These are phyloP conservation scores for Willowsia nigromaculata DNA, from an alignment of 2,888 invertebrate genomes.

Conservation along the genomic window DNA sequence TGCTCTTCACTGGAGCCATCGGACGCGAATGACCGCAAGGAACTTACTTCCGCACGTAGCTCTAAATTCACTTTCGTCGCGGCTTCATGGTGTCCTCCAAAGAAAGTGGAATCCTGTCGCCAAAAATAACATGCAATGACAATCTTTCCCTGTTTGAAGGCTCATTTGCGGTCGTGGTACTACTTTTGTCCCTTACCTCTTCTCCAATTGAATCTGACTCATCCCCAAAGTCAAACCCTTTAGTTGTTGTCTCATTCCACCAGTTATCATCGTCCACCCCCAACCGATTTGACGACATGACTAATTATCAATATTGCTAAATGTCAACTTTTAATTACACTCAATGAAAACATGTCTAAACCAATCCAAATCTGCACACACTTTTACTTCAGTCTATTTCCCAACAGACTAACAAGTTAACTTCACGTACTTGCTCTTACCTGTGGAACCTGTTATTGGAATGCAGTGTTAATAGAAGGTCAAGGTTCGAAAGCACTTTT, in stretches of 20 bases:
- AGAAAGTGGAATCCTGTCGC: slow-evolving; percentile 76
- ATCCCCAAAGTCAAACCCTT: slow-evolving; percentile 89
- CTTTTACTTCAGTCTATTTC: too few relatives aligned
- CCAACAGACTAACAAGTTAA: too few relatives aligned
- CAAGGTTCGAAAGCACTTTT: too few relatives aligned
- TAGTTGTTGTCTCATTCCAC: slow-evolving; percentile 86
- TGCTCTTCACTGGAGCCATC: slow-evolving; percentile 76
- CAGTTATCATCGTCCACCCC: slow-evolving; percentile 76
- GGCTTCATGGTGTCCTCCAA: slow-evolving; percentile 72
- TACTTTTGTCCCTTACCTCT: too few relatives aligned
- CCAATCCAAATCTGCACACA: too few relatives aligned
- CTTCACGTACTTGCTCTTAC: too few relatives aligned
- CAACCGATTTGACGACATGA: slow-evolving; percentile 74
- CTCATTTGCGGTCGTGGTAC: too few relatives aligned
- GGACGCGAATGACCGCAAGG: slow-evolving; percentile 76
- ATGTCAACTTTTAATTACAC: neutral
- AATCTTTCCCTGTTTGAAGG: too few relatives aligned
- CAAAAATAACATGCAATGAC: too few relatives aligned
- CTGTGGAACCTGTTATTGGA: too few relatives aligned
- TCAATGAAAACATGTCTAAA: too few relatives aligned
- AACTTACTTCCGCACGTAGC: slow-evolving; percentile 76
- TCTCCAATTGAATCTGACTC: slow-evolving; percentile 80
- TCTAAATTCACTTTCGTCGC: slow-evolving; percentile 75
- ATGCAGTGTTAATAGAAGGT: too few relatives aligned
- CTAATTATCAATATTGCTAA: neutral